These are phyloP conservation scores for Darevskia nairensis DNA, from an alignment of 2,797 vertebrate genomes.

Conservation along the genomic window DNA sequence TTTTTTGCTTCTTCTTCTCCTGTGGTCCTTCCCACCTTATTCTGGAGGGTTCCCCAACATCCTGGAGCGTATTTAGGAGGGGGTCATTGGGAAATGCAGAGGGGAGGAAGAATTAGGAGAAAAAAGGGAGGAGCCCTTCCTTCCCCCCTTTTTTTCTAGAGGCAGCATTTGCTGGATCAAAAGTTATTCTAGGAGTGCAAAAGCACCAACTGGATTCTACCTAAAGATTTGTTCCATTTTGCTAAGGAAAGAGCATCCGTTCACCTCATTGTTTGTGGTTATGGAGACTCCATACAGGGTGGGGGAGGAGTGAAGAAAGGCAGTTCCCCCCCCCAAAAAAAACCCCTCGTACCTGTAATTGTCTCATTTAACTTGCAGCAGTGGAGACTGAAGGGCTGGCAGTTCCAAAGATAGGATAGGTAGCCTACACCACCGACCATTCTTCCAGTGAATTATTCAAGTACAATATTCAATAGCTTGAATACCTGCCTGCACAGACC, in stretches of 20 bases:
- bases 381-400: not conserved
- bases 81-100: not conserved
- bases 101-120: not conserved
- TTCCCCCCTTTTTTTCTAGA: not conserved
- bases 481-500: accelerated
- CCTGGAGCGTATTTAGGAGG: not conserved
- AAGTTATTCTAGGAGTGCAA: not conserved
- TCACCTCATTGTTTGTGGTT: not conserved
- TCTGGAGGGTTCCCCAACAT: not conserved
- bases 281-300: not conserved
- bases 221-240: constrained; percentile 34
- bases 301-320: constrained; percentile 6
- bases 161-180: not conserved
- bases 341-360: not conserved
- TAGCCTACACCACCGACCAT: not conserved
- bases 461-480: not conserved
- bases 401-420: constrained; percentile 12
- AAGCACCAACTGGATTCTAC: not conserved
- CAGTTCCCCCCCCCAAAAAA: not conserved
- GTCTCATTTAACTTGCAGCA: not conserved
- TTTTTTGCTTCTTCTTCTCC: not conserved
- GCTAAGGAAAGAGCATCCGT: constrained; percentile 22
- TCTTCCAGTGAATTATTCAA: not conserved
- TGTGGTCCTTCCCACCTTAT: not conserved
- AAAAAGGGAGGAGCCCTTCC: not conserved